Evolutionary conservation across 1,140 invertebrate genomes (phyloP).

Genomic region (Himalopsyche phryganea): DNA sequence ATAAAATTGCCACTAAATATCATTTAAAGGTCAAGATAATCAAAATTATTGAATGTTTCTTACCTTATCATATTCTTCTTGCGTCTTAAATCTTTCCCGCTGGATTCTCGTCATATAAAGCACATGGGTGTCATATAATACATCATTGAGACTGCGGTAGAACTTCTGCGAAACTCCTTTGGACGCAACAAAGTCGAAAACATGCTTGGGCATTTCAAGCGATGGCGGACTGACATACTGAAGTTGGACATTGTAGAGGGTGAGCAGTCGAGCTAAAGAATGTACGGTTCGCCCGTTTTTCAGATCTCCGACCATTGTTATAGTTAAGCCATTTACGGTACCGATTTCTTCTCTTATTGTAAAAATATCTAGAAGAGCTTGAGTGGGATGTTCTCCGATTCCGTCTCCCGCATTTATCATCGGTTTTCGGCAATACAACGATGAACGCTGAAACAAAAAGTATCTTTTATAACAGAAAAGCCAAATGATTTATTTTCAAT

Average conservation of each 20-base stretch:
- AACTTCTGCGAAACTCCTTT: constrained; percentile 79
- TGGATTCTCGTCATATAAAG: constrained; percentile 98
- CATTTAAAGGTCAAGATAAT: no score
- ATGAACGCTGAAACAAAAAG: constrained; percentile 63
- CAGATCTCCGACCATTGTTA: constrained; percentile 92
- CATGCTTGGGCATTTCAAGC: constrained; percentile 87
- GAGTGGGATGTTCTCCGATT: constrained; percentile 96
- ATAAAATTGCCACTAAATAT: no score
- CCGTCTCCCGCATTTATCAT: constrained; percentile 98
- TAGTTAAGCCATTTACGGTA: constrained; percentile 93
- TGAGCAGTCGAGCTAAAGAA: constrained; percentile 88
- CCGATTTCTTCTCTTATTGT: constrained; percentile 98
- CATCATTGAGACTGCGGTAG: constrained; percentile 72
- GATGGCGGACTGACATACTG: constrained; percentile 84
- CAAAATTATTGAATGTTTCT: no score
- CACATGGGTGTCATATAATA: constrained; percentile 90
- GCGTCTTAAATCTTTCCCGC: constrained; percentile 81
- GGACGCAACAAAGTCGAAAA: constrained; percentile 72
- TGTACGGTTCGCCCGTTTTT: constrained; percentile 98
- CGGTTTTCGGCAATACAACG: constrained; percentile 78
- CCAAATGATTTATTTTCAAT: no score
- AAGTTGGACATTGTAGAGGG: constrained; percentile 84
- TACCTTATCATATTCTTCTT: constrained; percentile 86
- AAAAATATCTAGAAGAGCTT: constrained; percentile 95
- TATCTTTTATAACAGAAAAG: no score